Evolutionary conservation across 2,113 vertebrate genomes (phyloP), one percentile per base, ranked within the genome.

Genomic region (Hippocampus barbouri): DNA sequence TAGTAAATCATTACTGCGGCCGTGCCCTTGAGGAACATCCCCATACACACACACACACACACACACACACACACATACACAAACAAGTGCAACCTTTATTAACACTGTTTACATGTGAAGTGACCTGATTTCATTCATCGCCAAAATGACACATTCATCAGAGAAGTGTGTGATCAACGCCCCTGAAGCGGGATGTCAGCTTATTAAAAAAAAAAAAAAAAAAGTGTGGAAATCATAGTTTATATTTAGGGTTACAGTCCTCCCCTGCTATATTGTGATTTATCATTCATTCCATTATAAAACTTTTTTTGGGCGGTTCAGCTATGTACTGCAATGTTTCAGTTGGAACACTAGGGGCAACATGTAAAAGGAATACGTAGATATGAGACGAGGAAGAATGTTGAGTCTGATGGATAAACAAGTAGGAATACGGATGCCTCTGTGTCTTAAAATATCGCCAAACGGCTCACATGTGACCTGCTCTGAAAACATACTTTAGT

Each of bases 1-100:
- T 90, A 91, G 82, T 83, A 89, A 91, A 90, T 91, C 83, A 90
- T 89, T 90, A 90, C 79, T 86, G 82, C 78, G 83, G 75, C 69
- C 64, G 69, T 77, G 75, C 77, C 90, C 82, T 66, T 16, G 8
- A 70, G 85, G 68, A 66, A 78, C 62, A 76, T 69, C 63, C 74
- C 69, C 79, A 74, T 69, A 76, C 77, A 73, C 70, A 71, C 11
- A 60, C 2, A 41, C 21, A 53, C 74, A 74, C 2, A 0, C 59
- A 70, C 69, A 64, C 57, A 73, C 62, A 72, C 71, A 78, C 63
- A 51, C 74, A 74, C 2, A 25, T 1, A 0, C 62, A 64, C 59
- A 73, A 59, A 73, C 71, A 77, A 61, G 21, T 11, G 38, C n/a
- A 43, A 43, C 68, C 83, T 71, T 75, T 75, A 77, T 74, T 79